phyloP scores from a whole-genome alignment of 1,140 invertebrate species.

The Tetramorium parvispinum region DNA sequence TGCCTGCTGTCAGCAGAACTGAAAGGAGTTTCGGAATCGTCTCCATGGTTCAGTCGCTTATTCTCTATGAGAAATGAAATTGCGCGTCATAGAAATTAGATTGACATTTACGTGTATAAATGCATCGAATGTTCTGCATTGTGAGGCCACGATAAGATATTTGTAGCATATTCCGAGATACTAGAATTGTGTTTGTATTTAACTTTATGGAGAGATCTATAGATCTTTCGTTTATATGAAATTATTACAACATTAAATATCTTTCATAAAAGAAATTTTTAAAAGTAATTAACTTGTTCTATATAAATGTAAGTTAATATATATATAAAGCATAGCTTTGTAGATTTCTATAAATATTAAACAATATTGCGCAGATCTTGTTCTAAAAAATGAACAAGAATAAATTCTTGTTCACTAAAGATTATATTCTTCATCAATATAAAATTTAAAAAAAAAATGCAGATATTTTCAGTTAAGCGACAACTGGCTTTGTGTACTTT shows the following conservation, averaged over 20 bases:
- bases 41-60: constrained; percentile 53
- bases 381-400: neutral
- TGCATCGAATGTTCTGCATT: neutral
- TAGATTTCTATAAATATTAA: neutral
- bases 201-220: neutral
- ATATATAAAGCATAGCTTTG: neutral
- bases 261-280: neutral
- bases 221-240: neutral
- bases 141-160: neutral
- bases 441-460: constrained; percentile 23
- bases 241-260: neutral
- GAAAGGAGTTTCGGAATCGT: constrained; percentile 61
- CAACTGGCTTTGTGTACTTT: neutral
- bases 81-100: constrained; percentile 28
- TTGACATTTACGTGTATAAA: neutral
- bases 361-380: neutral
- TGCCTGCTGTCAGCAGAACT: constrained; percentile 72
- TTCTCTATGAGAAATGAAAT: constrained; percentile 29
- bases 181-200: neutral
- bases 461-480: neutral
- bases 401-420: neutral
- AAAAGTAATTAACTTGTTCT: neutral
- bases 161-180: neutral
- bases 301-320: neutral
- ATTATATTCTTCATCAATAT: neutral